Conservation (phyloP, 1,140 invertebrate species). For the Patella vulgata region DNA sequence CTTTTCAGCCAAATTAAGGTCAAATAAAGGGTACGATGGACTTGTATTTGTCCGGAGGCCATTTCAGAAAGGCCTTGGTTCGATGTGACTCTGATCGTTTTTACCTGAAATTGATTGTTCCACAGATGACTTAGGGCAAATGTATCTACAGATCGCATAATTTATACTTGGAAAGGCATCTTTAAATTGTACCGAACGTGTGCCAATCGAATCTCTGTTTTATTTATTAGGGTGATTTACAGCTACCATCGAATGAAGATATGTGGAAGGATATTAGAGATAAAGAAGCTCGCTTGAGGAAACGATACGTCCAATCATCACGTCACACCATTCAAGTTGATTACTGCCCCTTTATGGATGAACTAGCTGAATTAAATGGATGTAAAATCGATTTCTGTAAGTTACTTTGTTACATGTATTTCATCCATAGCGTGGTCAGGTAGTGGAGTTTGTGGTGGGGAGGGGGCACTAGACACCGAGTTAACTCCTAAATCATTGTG, state of each 20-base stretch:
- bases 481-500: neutral
- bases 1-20: no score
- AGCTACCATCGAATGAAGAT: conserved; percentile 36
- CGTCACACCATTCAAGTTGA: conserved; percentile 65
- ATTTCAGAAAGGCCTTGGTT: no score
- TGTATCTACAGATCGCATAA: no score
- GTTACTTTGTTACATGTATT: conserved; percentile 8
- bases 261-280: conserved; percentile 52
- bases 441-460: neutral
- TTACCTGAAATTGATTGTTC: no score
- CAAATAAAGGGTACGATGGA: no score
- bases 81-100: no score
- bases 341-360: conserved; percentile 67
- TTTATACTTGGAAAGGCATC: no score
- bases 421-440: neutral
- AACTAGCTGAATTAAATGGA: conserved; percentile 65
- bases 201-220: no score
- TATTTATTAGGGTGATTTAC: conserved; percentile 31
- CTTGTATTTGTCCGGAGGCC: no score
- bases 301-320: conserved; percentile 40
- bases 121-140: no score
- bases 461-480: neutral
- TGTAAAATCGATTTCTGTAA: conserved; percentile 64
- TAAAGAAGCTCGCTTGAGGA: conserved; percentile 44
- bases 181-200: no score